Evolutionary conservation across 2,888 invertebrate genomes (phyloP).

Genomic region (Hemithea aestivaria): DNA sequence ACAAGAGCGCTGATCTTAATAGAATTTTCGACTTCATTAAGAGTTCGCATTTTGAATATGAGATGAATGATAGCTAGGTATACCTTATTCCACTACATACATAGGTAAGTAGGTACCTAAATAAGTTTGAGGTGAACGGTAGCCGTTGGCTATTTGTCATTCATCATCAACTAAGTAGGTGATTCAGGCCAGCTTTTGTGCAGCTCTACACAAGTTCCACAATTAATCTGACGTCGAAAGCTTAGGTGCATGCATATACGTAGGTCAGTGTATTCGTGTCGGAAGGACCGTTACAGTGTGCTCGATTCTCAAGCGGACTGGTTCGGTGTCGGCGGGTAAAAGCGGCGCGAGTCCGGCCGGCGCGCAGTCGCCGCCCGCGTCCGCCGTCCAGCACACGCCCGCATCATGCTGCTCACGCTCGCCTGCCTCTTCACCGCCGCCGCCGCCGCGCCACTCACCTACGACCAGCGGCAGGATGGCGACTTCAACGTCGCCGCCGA

Average conservation of each 20-base stretch:
- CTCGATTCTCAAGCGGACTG: conserved; percentile 66
- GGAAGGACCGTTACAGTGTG: conserved; percentile 72
- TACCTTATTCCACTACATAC: too few species aligned
- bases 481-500: conserved; percentile 85
- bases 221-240: conserved; percentile 13
- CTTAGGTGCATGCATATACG: conserved; percentile 21
- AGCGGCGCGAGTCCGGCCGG: conserved; percentile 56
- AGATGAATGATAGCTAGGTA: too few species aligned
- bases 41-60: too few species aligned
- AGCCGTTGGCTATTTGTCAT: too few species aligned
- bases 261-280: conserved; percentile 42
- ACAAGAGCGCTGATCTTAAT: too few species aligned
- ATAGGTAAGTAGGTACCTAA: too few species aligned
- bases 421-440: conserved; percentile 45
- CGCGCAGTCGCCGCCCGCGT: conserved; percentile 53
- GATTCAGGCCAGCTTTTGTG: conserved; percentile 26
- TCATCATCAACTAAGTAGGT: too few species aligned
- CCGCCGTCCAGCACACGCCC: conserved; percentile 54
- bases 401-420: conserved; percentile 54
- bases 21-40: too few species aligned
- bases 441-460: conserved; percentile 56
- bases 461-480: conserved; percentile 89
- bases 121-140: too few species aligned
- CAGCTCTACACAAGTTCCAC: conserved; percentile 3
- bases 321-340: conserved; percentile 65